Base-by-base conservation (phyloP, 2,888 invertebrate species). In the Dermolepida albohirtum region DNA sequence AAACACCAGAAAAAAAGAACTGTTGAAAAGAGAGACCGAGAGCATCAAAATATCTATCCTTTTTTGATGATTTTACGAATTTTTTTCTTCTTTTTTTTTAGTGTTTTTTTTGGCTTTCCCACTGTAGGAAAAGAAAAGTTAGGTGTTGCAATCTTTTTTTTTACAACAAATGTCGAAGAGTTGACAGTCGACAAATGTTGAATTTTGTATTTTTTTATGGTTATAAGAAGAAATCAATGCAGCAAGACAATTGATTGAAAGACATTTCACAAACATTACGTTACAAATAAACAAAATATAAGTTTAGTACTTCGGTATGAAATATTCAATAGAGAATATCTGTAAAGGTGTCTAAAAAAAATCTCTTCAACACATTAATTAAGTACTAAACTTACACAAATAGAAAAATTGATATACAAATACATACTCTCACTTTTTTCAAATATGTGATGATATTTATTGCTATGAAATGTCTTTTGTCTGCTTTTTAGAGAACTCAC, bases 231-330 rank as follows among this genome's bases (percentile, higher is more conserved):
- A 81, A 81, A 80, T 78, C 77, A 76, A 78, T 77, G 82, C 80
- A 82, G 82, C 79, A 76, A 82, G 83, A 83, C 83, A 81, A 82
- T 82, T 80, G 83, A 82, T 82, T 82, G 78, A 68, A 81, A 82
- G 83, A 81, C 83, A 81, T 80, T 83, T 83, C 82, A 83, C 78
- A 75, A 77, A 75, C 79, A 77, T 75, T 75, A 64, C 67, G 72
- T 68, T 29, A 16, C 22, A 57, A 64, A 55, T 22, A 54, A 62
- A 62, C 52, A 64, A 17, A 65, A 49, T 29, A 29, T 43, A 51
- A 52, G 65, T 68, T 68, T 69, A 68, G 66, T 39, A 69, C 67
- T 69, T 63, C 55, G 59, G 40, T 50, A 17, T 17, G 22, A 66
- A 49, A 44, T 27, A 52, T 44, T 29, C 22, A 54, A 17, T 40